A percentile compares a stretch with the other conserved stretches of the same genome.
phyloP scores from a whole-genome alignment of 2,113 vertebrate genomes.

The Petaurus breviceps region DNA sequence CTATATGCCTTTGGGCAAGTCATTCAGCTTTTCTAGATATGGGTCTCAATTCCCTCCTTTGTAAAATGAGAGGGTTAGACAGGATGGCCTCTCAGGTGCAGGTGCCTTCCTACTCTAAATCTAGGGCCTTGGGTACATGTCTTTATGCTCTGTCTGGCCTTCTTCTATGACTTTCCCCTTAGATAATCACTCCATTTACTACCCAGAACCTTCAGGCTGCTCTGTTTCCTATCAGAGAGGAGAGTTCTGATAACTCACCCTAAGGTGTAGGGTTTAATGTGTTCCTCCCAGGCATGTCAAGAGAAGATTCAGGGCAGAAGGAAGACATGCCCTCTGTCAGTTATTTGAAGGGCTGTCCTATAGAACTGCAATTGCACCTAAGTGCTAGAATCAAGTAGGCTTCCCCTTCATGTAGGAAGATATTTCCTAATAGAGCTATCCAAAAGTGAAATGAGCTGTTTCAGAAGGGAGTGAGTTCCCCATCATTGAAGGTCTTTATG shows the following conservation, averaged over 20 bases:
- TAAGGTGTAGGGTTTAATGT: background rate
- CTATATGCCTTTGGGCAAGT: background rate
- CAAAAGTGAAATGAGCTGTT: background rate
- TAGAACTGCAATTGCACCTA: background rate
- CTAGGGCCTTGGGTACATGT: too few species aligned
- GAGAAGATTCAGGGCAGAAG: background rate
- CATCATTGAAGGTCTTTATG: background rate
- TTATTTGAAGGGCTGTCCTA: background rate
- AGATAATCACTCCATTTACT: background rate
- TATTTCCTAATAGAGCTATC: background rate
- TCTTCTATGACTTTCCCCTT: background rate
- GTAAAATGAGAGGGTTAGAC: background rate
- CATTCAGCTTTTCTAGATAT: background rate
- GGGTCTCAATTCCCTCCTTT: background rate
- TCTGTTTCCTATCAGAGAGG: background rate
- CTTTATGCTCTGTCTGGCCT: too few species aligned
- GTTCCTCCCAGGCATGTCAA: background rate
- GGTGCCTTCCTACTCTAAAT: background rate
- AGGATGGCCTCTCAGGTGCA: background rate
- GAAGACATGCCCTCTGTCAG: background rate
- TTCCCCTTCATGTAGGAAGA: background rate
- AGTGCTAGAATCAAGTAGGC: background rate
- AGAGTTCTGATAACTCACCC: background rate
- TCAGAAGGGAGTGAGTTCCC: background rate
- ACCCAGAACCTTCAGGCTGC: background rate